These are phyloP conservation scores for Drosophila mimica DNA, from an alignment of 2,888 invertebrate genomes.

Conservation along the genomic window DNA sequence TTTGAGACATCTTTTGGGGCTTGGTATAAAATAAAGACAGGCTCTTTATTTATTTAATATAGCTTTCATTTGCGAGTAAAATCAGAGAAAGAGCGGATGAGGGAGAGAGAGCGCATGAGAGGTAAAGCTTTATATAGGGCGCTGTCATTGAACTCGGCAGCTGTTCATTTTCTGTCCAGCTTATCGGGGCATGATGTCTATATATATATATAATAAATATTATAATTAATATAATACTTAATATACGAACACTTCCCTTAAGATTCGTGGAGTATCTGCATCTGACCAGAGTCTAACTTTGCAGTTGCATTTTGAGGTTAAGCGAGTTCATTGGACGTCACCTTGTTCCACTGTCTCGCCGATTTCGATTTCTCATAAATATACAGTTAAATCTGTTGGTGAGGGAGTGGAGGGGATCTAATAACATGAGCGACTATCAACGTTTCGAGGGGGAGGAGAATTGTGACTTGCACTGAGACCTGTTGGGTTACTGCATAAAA, in stretches of 20 bases:
- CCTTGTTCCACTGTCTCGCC: conserved; percentile 15
- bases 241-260: not conserved
- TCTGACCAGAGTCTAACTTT: conserved; percentile 16
- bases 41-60: conserved; percentile 22
- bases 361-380: conserved; percentile 38
- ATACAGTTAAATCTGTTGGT: conserved; percentile 11
- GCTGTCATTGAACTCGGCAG: conserved; percentile 55
- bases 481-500: conserved; percentile 30
- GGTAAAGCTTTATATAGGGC: conserved; percentile 39
- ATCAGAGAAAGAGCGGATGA: not conserved
- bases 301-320: conserved; percentile 11
- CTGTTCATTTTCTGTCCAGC: conserved; percentile 11
- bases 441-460: conserved; percentile 7
- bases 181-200: conserved; percentile 29
- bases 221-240: not conserved
- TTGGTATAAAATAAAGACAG: conserved; percentile 27
- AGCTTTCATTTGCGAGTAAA: conserved; percentile 5
- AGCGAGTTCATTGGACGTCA: conserved; percentile 53
- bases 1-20: conserved; percentile 46
- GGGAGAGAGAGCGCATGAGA: conserved; percentile 8
- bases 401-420: not conserved
- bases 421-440: conserved; percentile 28
- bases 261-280: not conserved
- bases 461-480: conserved; percentile 20
- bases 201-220: conserved; percentile 1